Evolutionary conservation across 2,888 invertebrate genomes (phyloP).

Genomic region (Drosophila multiciliata): DNA sequence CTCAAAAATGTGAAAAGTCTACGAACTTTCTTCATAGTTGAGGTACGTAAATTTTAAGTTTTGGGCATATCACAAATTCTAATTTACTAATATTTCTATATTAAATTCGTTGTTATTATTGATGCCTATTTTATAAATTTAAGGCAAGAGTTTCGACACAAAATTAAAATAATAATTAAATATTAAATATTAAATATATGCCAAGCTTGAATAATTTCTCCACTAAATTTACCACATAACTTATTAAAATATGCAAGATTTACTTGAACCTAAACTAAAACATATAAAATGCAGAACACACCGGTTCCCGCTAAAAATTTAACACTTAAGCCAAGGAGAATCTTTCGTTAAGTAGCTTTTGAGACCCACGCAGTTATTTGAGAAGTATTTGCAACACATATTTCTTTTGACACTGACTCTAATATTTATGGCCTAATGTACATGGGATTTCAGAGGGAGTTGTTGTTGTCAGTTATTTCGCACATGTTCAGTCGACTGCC

Average conservation of each 20-base stretch:
- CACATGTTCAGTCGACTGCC: constrained; percentile 46
- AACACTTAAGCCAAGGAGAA: not conserved
- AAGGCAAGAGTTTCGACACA: not conserved
- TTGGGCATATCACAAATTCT: not conserved
- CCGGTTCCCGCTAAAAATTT: not conserved
- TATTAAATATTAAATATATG: not conserved
- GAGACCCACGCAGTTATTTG: constrained; percentile 15
- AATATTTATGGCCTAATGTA: constrained; percentile 65
- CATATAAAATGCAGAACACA: not conserved
- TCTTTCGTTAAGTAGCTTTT: constrained; percentile 9
- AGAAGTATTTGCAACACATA: constrained; percentile 58
- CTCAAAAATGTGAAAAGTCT: not conserved
- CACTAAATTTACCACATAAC: not conserved
- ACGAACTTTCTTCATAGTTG: not conserved
- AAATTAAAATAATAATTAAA: not conserved
- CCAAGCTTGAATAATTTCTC: not conserved
- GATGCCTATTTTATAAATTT: not conserved
- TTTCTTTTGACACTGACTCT: constrained; percentile 58
- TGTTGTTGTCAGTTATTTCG: constrained; percentile 35
- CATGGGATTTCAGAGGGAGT: constrained; percentile 6
- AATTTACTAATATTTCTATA: not conserved
- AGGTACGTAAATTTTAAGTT: not conserved
- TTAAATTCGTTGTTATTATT: no score
- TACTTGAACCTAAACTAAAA: not conserved
- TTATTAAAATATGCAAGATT: not conserved